phyloP scores from a whole-genome alignment of 2,113 vertebrate species.

The Ceyx melanurus region DNA sequence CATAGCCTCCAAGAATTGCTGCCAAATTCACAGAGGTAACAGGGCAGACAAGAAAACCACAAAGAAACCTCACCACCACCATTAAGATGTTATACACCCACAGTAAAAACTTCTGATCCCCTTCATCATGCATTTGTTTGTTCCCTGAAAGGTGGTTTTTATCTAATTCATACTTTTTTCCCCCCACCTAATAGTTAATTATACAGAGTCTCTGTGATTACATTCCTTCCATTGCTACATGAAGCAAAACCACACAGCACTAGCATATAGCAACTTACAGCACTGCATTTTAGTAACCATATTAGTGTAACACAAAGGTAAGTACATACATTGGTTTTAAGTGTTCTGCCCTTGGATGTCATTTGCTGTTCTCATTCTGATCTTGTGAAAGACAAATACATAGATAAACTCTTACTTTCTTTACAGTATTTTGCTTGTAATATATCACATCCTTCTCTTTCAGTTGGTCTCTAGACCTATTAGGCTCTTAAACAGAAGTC shows the following conservation, averaged over 20 bases:
- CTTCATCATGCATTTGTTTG: neutral
- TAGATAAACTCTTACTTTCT: neutral
- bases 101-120: neutral
- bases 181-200: neutral
- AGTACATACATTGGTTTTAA: neutral
- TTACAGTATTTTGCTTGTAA: neutral
- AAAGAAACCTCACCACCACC: neutral
- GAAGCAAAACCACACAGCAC: neutral
- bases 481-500: rapidly evolving
- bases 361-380: neutral
- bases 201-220: neutral
- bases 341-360: neutral
- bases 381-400: neutral
- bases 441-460: neutral
- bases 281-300: neutral
- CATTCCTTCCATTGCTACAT: rapidly evolving
- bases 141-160: neutral
- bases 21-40: neutral
- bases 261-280: neutral
- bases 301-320: neutral
- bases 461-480: neutral
- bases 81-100: neutral
- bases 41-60: neutral
- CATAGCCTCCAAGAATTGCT: neutral
- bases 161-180: neutral